phyloP scores from a whole-genome alignment of 2,888 invertebrate species.

The Agrochola lychnidis region DNA sequence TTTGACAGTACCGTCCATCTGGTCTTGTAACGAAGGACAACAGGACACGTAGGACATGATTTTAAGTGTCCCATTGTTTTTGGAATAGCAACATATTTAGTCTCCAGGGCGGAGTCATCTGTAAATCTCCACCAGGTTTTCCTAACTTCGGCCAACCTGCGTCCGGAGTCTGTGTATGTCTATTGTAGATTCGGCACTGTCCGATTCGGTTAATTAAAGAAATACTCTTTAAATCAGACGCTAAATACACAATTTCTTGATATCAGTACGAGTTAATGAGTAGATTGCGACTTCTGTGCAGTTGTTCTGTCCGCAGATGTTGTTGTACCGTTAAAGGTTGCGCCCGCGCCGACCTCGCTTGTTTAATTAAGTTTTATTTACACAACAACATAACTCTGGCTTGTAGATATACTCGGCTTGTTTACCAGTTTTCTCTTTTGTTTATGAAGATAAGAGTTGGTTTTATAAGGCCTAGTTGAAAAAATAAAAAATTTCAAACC shows the following conservation, averaged over 20 bases:
- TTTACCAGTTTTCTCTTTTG: slow-evolving; percentile 62
- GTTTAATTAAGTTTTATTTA: slow-evolving; percentile 70
- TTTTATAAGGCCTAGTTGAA: not conserved
- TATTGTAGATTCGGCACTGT: not conserved
- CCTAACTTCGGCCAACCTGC: not conserved
- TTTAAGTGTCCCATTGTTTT: not conserved
- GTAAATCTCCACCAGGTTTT: not conserved
- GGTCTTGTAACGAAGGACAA: too few species aligned
- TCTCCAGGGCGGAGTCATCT: not conserved
- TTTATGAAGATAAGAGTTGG: slow-evolving; percentile 26
- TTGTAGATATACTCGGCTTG: slow-evolving; percentile 59
- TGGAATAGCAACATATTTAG: not conserved
- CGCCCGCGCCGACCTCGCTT: slow-evolving; percentile 62
- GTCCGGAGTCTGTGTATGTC: not conserved
- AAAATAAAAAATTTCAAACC: not conserved
- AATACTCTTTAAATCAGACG: slow-evolving; percentile 11
- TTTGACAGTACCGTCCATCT: not conserved
- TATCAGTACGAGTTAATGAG: slow-evolving; percentile 31
- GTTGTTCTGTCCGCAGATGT: slow-evolving; percentile 55
- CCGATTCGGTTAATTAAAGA: slow-evolving; percentile 8
- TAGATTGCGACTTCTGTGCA: slow-evolving; percentile 54
- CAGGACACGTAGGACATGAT: not conserved
- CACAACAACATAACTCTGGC: slow-evolving; percentile 63
- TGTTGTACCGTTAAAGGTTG: slow-evolving; percentile 66
- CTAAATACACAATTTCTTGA: slow-evolving; percentile 10